Evolutionary conservation across 1,140 invertebrate genomes (phyloP).

Genomic region (Rhizoglyphus robini): DNA sequence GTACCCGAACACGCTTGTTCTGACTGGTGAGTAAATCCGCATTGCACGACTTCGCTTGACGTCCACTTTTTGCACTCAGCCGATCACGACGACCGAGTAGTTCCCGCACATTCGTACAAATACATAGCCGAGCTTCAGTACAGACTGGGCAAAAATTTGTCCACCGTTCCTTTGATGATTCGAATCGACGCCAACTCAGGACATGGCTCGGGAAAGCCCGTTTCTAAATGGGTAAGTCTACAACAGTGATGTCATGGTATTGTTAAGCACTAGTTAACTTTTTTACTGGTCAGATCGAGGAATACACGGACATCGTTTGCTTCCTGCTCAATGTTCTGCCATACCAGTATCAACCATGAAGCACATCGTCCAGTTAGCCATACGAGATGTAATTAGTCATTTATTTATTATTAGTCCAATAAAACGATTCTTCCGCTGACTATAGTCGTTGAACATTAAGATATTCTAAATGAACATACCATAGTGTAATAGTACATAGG

Average conservation of each 20-base stretch:
- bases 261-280: slow-evolving; percentile 3
- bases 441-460: too few species aligned
- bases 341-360: neutral
- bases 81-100: slow-evolving; percentile 94
- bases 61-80: slow-evolving; percentile 29
- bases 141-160: slow-evolving; percentile 44
- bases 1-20: slow-evolving; percentile 75
- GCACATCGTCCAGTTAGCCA: too few species aligned
- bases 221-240: slow-evolving; percentile 50
- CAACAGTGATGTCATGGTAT: too few species aligned
- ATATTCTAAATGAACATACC: too few species aligned
- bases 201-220: slow-evolving; percentile 90
- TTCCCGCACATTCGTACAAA: slow-evolving; percentile 88
- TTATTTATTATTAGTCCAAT: too few species aligned
- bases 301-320: slow-evolving; percentile 42
- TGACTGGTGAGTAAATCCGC: slow-evolving; percentile 53
- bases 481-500: too few species aligned
- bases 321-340: neutral
- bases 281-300: slow-evolving; percentile 58
- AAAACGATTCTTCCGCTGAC: too few species aligned
- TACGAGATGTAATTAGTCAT: too few species aligned
- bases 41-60: neutral
- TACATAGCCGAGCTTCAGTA: slow-evolving; percentile 81
- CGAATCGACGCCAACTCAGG: slow-evolving; percentile 86
- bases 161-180: slow-evolving; percentile 68